These are phyloP conservation scores for Ochropleura plecta DNA, from an alignment of 2,888 invertebrate genomes.

Conservation along the genomic window DNA sequence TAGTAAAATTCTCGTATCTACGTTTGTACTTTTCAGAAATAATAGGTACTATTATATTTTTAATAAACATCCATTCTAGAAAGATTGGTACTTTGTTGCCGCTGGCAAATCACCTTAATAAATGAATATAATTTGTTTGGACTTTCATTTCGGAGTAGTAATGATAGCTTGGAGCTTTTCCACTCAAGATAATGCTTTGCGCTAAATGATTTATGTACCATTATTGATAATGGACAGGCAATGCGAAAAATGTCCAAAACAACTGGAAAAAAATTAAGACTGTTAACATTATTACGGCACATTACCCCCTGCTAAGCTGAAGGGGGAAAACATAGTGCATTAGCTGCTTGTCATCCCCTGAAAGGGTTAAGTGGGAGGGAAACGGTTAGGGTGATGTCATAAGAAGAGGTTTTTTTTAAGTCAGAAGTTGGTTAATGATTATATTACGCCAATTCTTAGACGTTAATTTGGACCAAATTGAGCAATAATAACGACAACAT, in stretches of 20 bases:
- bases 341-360: conserved; percentile 53
- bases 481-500: too few relatives aligned
- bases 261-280: conserved; percentile 48
- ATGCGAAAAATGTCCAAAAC: conserved; percentile 47
- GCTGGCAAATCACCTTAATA: conserved; percentile 39
- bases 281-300: conserved; percentile 51
- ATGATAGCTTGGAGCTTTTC: conserved; percentile 30
- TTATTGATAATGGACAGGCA: conserved; percentile 55
- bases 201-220: conserved; percentile 47
- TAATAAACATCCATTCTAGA: conserved; percentile 23
- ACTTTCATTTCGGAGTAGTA: conserved; percentile 35
- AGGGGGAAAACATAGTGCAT: conserved; percentile 56
- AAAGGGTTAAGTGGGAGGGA: conserved; percentile 57
- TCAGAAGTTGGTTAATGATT: conserved; percentile 1
- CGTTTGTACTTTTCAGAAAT: conserved; percentile 2
- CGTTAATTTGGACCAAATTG: too few relatives aligned
- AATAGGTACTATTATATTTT: conserved; percentile 6
- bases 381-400: conserved; percentile 22
- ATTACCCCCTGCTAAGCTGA: conserved; percentile 48
- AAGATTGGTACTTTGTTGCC: conserved; percentile 21
- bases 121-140: conserved; percentile 45
- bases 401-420: conserved; percentile 12
- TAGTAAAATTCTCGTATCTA: not conserved
- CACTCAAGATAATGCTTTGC: conserved; percentile 31
- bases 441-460: not conserved